phyloP scores from a whole-genome alignment of 1,140 invertebrate genomes.

The Orussus abietinus region DNA sequence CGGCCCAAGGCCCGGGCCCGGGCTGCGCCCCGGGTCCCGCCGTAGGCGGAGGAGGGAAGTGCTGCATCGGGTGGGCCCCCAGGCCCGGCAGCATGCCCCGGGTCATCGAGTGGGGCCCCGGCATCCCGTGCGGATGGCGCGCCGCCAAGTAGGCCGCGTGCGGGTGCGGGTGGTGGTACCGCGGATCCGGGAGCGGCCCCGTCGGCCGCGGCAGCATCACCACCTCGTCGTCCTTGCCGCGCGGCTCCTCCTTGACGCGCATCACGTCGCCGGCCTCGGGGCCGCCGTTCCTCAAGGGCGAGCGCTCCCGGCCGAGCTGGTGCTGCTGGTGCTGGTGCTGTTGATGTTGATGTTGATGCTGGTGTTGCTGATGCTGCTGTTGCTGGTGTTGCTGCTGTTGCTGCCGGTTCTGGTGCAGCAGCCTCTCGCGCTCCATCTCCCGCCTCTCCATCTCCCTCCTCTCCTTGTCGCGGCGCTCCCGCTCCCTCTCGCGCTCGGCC shows the following conservation, averaged over 20 bases:
- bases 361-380: conserved; percentile 34
- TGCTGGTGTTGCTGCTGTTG: too few relatives aligned
- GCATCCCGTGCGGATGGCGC: conserved; percentile 46
- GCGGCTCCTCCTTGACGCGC: conserved; percentile 62
- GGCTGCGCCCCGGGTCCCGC: conserved; percentile 44
- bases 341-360: conserved; percentile 50
- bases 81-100: conserved; percentile 53
- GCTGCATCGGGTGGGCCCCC: conserved; percentile 55
- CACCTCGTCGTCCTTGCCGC: conserved; percentile 61
- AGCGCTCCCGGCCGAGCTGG: conserved; percentile 58
- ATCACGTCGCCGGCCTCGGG: conserved; percentile 52
- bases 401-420: conserved; percentile 57
- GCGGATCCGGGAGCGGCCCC: conserved; percentile 28
- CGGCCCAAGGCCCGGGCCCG: conserved; percentile 58
- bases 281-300: conserved; percentile 66
- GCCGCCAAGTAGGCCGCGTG: conserved; percentile 41
- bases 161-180: conserved; percentile 40
- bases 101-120: conserved; percentile 47
- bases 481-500: conserved; percentile 47
- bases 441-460: conserved; percentile 68
- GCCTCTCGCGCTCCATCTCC: conserved; percentile 64
- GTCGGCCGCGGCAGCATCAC: conserved; percentile 57
- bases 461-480: conserved; percentile 51
- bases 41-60: conserved; percentile 53
- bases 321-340: conserved; percentile 48